Evolutionary conservation across 2,888 invertebrate genomes (phyloP).

Genomic region (Psylliodes chrysocephalus): DNA sequence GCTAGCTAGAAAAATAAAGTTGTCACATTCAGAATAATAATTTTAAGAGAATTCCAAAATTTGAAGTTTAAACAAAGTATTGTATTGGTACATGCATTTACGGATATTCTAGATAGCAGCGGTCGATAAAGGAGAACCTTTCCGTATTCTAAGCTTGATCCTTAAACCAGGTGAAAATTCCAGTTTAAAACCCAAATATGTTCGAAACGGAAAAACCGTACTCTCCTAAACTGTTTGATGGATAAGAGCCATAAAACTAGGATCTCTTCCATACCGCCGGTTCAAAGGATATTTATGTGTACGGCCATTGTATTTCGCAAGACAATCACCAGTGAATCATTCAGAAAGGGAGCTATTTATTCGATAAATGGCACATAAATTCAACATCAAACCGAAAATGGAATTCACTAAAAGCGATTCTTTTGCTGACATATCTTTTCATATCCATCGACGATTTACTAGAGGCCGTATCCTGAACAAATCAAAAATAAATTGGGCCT

Average conservation of each 20-base stretch:
- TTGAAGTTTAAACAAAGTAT: too few relatives aligned
- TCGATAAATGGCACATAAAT: conserved; percentile 44
- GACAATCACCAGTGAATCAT: conserved; percentile 43
- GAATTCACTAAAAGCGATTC: conserved; percentile 43
- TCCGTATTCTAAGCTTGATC: neutral
- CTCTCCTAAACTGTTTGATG: conserved; percentile 12
- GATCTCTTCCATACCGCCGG: conserved; percentile 8
- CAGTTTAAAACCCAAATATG: neutral
- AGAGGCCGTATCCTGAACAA: conserved; percentile 31
- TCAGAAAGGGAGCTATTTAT: conserved; percentile 41
- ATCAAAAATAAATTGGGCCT: conserved; percentile 40
- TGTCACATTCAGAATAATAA: too few relatives aligned
- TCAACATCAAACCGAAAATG: conserved; percentile 42
- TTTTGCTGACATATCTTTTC: conserved; percentile 41
- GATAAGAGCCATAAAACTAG: conserved; percentile 17
- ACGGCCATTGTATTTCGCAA: conserved; percentile 37
- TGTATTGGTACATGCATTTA: too few relatives aligned
- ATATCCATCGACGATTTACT: conserved; percentile 39
- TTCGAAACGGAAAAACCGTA: neutral
- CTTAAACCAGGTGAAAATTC: neutral
- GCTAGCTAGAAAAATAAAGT: too few relatives aligned
- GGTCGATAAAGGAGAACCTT: too few relatives aligned
- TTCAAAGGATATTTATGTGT: conserved; percentile 31
- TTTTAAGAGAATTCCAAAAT: too few relatives aligned
- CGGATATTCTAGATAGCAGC: too few relatives aligned